Conservation (phyloP, 2,888 invertebrate species). For the Epistrophe grossulariae region DNA sequence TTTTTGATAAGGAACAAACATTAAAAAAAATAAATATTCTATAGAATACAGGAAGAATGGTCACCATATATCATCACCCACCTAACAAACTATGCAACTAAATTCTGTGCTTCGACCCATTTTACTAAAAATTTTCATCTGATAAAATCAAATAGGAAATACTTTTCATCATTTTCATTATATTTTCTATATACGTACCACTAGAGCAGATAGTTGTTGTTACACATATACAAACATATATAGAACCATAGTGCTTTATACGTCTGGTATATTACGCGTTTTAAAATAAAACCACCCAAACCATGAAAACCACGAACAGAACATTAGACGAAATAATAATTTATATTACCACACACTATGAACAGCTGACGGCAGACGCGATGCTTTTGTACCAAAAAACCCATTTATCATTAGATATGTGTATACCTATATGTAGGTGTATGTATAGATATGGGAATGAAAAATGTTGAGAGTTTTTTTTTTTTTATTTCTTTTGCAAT, state of each 20-base stretch:
- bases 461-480: conserved; percentile 19
- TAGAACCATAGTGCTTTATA: background rate
- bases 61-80: background rate
- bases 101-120: background rate
- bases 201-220: background rate
- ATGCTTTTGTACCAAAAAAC: conserved; percentile 21
- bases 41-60: background rate
- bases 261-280: background rate
- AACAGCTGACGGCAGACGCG: conserved; percentile 43
- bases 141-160: conserved; percentile 7
- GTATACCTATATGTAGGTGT: background rate
- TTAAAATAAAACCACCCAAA: conserved; percentile 35
- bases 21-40: background rate
- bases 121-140: background rate
- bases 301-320: conserved; percentile 31
- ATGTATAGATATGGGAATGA: background rate
- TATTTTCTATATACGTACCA: background rate
- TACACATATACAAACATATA: too few species aligned
- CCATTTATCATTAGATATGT: conserved; percentile 24
- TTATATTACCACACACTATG: conserved; percentile 39
- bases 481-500: background rate
- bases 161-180: conserved; percentile 10
- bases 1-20: too few species aligned
- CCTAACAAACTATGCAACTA: background rate
- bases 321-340: conserved; percentile 45